Evolutionary conservation across 2,888 invertebrate genomes (phyloP), one percentile per base, ranked within the genome.

Genomic region (Nomada flava): DNA sequence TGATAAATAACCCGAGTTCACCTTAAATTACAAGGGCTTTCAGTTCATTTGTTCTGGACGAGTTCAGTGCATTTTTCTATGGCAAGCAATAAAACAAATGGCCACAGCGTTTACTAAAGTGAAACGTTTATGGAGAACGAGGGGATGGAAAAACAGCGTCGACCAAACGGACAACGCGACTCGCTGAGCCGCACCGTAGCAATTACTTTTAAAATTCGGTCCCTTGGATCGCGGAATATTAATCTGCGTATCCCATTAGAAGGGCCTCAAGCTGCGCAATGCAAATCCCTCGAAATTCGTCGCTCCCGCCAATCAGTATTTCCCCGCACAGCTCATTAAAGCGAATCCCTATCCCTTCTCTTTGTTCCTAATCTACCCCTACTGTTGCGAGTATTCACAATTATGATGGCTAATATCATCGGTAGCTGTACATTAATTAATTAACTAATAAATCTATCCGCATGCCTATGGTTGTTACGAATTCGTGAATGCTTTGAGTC

Each of bases 121-220:
- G 53, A n/a, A 59, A 23, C 74, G 29, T 36, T 53, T 15, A 23
- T 18, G 53, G 63, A 26, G 63, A 15, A 20, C 26, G 13, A 5
- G 3, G 42, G 60, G 26, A 13, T 4, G 68, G 36, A 75, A 60
- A 47, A 57, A 47, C 63, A 36, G 15, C 55, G 47, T 18, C 59
- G 64, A n/a, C 44, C 75, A 29, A 77, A 65, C 65, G 76, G 20
- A 11, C 65, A 59, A 52, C 64, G 64, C 59, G 74, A 60, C 59
- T 52, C 64, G 65, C 20, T 60, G 76, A 74, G 44, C 76, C 52
- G 75, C 23, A 13, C 50, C 0, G 11, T 26, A 13, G 29, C 75
- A 70, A 82, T 85, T 85, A 85, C 82, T 85, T 85, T 85, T 79
- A 78, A 84, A 78, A 73, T 70, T 75, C 53, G 42, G 76, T 20